Evolutionary conservation across 2,113 vertebrate genomes (phyloP), one percentile per base, ranked within the genome.

Genomic region (Micronisus gabar): DNA sequence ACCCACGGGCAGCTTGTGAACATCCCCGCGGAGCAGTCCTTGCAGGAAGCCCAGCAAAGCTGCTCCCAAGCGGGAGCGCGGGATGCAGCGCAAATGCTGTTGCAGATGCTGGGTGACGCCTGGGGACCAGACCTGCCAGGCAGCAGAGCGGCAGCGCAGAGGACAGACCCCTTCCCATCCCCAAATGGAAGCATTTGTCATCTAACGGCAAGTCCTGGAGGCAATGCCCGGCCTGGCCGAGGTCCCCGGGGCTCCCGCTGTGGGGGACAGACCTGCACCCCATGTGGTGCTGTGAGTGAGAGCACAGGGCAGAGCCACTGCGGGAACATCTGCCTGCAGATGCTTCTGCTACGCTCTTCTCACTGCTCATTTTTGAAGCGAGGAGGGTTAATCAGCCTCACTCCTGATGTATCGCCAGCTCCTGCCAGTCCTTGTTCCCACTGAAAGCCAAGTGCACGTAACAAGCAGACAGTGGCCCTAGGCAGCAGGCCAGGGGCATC

Each of bases 1-100:
- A 2, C 13, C 43, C 81, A 14, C 1, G 2, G 62, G 62, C 71
- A 62, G 23, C 15, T 27, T 3, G 2, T 1, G 6, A 12, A 11
- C 23, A 10, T 5, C 17, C 34, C 5, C 3, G 0, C 0, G 2
- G 53, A 63, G 43, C 63, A 2, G 8, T 3, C 19, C 66, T 4
- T 5, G 41, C 29, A 10, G 68, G 29, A 20, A 74, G 23, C 25
- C 40, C 21, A 4, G 48, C 1, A 2, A 19, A 43, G 48, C 30
- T 20, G 86, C 58, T 67, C 67, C 47, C 0, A 1, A 9, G 27
- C 13, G 1, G 55, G n/a, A 71, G 25, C 3, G 1, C 1, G 52
- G 75, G 48, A 36, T 5, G 13, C 40, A 8, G 20, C 0, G 6
- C 61, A 23, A 59, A 53, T 2, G 41, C 36, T 2, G 4, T 2